Conservation (phyloP, 1,140 invertebrate species). For the Cydia strobilella region DNA sequence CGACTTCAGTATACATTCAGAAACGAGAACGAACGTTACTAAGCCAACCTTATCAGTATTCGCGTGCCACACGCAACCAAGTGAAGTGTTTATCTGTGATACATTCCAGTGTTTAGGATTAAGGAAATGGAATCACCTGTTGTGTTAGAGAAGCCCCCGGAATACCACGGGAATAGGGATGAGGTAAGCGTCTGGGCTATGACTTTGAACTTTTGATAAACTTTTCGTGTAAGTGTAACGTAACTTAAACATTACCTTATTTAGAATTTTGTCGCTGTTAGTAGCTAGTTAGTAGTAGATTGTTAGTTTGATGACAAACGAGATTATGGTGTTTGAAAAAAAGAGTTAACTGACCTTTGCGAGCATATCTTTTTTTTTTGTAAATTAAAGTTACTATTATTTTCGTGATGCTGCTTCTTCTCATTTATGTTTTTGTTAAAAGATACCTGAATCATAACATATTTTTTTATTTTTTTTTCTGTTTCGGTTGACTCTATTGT, state of each 20-base stretch:
- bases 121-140: constrained; percentile 72
- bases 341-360: too few relatives aligned
- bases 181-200: constrained; percentile 54
- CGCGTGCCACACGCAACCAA: constrained; percentile 42
- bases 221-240: neutral
- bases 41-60: constrained; percentile 35
- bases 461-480: too few relatives aligned
- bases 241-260: constrained; percentile 9
- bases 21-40: constrained; percentile 51
- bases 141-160: constrained; percentile 73
- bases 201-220: constrained; percentile 19
- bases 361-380: too few relatives aligned
- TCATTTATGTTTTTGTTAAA: too few relatives aligned
- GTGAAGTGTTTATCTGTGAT: constrained; percentile 60
- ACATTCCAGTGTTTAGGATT: constrained; percentile 63
- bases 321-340: too few relatives aligned
- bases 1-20: constrained; percentile 63
- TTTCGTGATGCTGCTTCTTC: too few relatives aligned
- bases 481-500: too few relatives aligned
- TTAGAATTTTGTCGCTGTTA: neutral
- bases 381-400: too few relatives aligned
- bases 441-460: too few relatives aligned
- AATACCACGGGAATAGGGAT: constrained; percentile 62
- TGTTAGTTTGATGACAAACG: neutral
- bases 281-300: neutral